Evolutionary conservation across 2,888 invertebrate species (phyloP), one percentile per base, ranked within the genome.

Genomic region (Stictocephala bisonia): DNA sequence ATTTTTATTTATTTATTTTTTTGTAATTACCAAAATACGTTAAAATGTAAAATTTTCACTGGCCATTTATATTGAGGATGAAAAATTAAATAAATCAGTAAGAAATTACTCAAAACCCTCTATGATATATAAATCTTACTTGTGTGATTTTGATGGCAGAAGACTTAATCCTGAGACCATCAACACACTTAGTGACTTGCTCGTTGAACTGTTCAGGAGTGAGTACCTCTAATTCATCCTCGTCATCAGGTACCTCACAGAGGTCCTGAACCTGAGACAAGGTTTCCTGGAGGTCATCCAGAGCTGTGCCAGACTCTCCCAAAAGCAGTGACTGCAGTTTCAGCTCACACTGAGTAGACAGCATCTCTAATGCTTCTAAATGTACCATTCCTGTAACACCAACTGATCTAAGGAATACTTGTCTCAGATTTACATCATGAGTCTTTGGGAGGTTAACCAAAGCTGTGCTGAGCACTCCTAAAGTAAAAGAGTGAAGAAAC

Each of bases 361-460:
- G 84, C 90, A 96, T 94, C 85, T 97, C 96, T 51, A 97, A 83
- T 0, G 96, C 96, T 86, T 97, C 97, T 74, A 96, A 85, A 82
- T 96, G 95, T 0, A 95, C 93, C 69, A 96, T 84, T 11, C 93
- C 89, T 88, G 82, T n/a, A n/a, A n/a, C n/a, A n/a, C n/a, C n/a
- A n/a, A n/a, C n/a, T n/a, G n/a, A n/a, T n/a, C n/a, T n/a, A n/a
- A n/a, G n/a, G n/a, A n/a, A n/a, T n/a, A n/a, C n/a, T n/a, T n/a
- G n/a, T n/a, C n/a, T n/a, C n/a, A n/a, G n/a, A n/a, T n/a, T n/a
- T n/a, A n/a, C n/a, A n/a, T n/a, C n/a, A n/a, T n/a, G n/a, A n/a
- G n/a, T n/a, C n/a, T n/a, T n/a, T n/a, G n/a, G n/a, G n/a, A n/a
- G n/a, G n/a, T n/a, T n/a, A n/a, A n/a, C n/a, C n/a, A n/a, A n/a